phyloP scores from a whole-genome alignment of 2,113 vertebrate genomes.

The Hydropotes inermis region DNA sequence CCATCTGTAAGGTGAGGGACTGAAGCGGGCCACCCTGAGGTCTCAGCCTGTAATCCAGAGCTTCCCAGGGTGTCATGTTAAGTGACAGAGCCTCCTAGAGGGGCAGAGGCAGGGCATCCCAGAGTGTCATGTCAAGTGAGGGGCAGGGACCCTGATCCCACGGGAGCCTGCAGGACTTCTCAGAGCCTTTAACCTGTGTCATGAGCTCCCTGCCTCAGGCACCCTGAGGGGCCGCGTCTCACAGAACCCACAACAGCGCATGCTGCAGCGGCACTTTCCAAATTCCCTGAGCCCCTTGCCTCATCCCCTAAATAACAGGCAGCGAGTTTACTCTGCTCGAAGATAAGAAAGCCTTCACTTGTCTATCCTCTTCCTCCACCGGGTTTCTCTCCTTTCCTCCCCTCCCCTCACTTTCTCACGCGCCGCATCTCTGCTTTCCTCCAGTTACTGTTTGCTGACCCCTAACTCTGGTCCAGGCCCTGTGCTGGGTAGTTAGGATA shows the following conservation, averaged over 20 bases:
- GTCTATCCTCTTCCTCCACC: not conserved
- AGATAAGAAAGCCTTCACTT: rapidly evolving
- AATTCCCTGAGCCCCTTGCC: too few species aligned
- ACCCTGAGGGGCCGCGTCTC: not conserved
- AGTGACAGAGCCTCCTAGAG: not conserved
- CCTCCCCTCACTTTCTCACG: too few species aligned
- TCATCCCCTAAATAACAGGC: not conserved
- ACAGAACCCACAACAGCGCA: rapidly evolving
- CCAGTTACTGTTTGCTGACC: not conserved
- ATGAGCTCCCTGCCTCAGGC: too few species aligned
- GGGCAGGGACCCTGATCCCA: not conserved
- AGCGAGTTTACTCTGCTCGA: too few species aligned
- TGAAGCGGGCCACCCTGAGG: not conserved
- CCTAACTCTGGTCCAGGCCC: not conserved
- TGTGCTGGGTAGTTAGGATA: not conserved
- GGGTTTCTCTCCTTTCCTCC: not conserved
- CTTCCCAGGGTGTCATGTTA: not conserved
- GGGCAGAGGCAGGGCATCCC: too few species aligned
- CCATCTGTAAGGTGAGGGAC: not conserved
- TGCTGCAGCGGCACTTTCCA: rapidly evolving
- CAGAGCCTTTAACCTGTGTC: not conserved
- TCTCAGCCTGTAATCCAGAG: not conserved
- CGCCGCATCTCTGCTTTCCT: not conserved
- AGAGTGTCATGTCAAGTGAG: not conserved
- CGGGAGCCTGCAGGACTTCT: not conserved